Conservation (phyloP, 23 tunicate species). For the Trididemnum clinides region DNA sequence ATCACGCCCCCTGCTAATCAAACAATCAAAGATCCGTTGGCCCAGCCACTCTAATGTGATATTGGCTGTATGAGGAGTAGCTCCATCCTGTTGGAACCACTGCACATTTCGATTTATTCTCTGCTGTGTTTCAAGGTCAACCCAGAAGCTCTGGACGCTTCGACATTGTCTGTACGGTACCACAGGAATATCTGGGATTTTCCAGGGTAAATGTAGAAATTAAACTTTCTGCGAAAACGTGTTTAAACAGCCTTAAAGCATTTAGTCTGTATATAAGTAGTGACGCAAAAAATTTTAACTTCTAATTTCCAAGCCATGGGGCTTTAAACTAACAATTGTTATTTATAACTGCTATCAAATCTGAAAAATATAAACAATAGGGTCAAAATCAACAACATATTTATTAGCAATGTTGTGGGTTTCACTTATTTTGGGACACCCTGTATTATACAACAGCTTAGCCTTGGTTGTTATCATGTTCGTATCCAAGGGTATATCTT, state of each 20-base stretch:
- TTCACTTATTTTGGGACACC: constrained; percentile 27
- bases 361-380: constrained; percentile 26
- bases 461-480: too few species aligned
- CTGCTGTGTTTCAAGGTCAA: too few species aligned
- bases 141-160: too few species aligned
- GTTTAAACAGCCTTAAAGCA: constrained; percentile 12
- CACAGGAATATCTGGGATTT: constrained; percentile 33
- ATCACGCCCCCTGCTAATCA: too few species aligned
- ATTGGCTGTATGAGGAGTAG: too few species aligned
- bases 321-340: constrained; percentile 21
- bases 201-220: constrained; percentile 22
- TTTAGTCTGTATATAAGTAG: neutral
- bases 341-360: constrained; percentile 28
- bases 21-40: too few species aligned
- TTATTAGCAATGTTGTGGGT: constrained; percentile 24
- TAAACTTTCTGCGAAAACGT: constrained; percentile 20
- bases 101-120: too few species aligned
- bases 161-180: too few species aligned
- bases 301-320: constrained; percentile 38
- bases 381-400: constrained; percentile 32
- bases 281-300: neutral
- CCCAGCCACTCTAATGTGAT: too few species aligned
- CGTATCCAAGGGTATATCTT: too few species aligned
- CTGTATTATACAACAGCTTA: too few species aligned
- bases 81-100: too few species aligned